Conservation (phyloP, 35 echinoderm and acorn worm species). For the Apostichopus japonicus region DNA sequence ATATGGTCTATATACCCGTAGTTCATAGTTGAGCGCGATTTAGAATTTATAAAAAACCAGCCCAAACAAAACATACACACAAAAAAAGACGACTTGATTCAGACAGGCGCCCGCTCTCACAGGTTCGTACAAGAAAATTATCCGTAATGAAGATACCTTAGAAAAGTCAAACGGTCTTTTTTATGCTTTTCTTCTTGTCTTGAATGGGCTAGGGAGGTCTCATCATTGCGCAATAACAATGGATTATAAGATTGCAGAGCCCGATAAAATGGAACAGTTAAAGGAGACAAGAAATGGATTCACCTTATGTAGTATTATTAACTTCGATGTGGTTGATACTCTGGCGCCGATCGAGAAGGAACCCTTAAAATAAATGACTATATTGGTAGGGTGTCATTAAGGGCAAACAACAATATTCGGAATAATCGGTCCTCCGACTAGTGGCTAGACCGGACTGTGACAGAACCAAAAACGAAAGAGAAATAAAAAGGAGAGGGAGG, state of each 20-base stretch:
- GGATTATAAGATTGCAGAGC: slow-evolving; percentile 11
- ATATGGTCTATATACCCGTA: background rate
- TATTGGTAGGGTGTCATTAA: slow-evolving; percentile 30
- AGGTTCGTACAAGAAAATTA: background rate
- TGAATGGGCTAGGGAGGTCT: background rate
- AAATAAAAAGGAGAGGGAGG: too few relatives aligned
- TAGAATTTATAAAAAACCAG: background rate
- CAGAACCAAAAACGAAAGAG: too few relatives aligned
- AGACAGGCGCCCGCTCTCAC: slow-evolving; percentile 21
- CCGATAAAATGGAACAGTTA: slow-evolving; percentile 2
- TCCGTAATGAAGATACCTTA: slow-evolving; percentile 44
- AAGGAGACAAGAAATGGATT: background rate
- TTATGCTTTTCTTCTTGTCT: background rate
- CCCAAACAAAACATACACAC: background rate
- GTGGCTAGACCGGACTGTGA: too few relatives aligned
- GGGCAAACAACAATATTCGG: background rate
- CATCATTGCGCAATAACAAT: slow-evolving; percentile 26
- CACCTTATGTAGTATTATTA: background rate
- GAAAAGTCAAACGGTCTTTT: background rate
- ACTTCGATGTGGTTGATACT: background rate
- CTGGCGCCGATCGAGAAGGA: slow-evolving; percentile 2
- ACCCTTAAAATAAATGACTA: slow-evolving; percentile 42
- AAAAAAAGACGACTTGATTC: background rate
- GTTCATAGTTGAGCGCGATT: slow-evolving; percentile 5
- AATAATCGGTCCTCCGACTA: too few relatives aligned